These are phyloP conservation scores for Sipunculus nudus DNA, from an alignment of 2,888 invertebrate genomes.

Conservation along the genomic window DNA sequence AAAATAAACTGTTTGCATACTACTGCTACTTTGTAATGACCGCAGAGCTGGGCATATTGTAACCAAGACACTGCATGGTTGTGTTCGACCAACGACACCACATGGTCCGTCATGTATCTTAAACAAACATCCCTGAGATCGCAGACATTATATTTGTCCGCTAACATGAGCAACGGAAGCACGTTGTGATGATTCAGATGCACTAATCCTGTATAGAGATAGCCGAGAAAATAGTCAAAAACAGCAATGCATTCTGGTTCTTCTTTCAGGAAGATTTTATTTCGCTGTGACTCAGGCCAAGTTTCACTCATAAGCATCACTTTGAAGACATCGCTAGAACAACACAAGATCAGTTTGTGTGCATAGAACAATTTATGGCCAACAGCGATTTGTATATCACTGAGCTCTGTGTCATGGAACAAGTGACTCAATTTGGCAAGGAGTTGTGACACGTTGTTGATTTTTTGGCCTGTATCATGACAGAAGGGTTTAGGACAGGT, in stretches of 20 bases:
- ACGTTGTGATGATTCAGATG: slow-evolving; percentile 84
- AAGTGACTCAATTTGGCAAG: slow-evolving; percentile 80
- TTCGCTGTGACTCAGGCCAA: slow-evolving; percentile 91
- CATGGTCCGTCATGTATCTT: slow-evolving; percentile 86
- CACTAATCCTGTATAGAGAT: slow-evolving; percentile 91
- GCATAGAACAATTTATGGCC: slow-evolving; percentile 84
- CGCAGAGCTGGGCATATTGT: slow-evolving; percentile 87
- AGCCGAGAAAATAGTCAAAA: slow-evolving; percentile 88
- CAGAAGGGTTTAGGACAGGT: too few species aligned
- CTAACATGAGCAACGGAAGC: slow-evolving; percentile 86
- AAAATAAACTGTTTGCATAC: slow-evolving; percentile 71
- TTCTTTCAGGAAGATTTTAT: slow-evolving; percentile 84
- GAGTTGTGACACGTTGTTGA: slow-evolving; percentile 29
- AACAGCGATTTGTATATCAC: slow-evolving; percentile 86
- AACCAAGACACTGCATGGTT: slow-evolving; percentile 89
- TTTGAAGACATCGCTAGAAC: slow-evolving; percentile 92
- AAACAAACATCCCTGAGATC: slow-evolving; percentile 86
- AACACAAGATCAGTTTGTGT: slow-evolving; percentile 89
- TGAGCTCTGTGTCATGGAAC: slow-evolving; percentile 87
- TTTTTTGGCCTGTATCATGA: slow-evolving; percentile 34
- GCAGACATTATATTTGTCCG: slow-evolving; percentile 95
- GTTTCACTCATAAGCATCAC: slow-evolving; percentile 95
- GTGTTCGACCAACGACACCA: slow-evolving; percentile 83
- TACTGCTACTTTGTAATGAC: slow-evolving; percentile 75
- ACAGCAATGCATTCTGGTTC: slow-evolving; percentile 84